Conservation (phyloP, 2,797 vertebrate species). For the Centropyge bicolor region DNA sequence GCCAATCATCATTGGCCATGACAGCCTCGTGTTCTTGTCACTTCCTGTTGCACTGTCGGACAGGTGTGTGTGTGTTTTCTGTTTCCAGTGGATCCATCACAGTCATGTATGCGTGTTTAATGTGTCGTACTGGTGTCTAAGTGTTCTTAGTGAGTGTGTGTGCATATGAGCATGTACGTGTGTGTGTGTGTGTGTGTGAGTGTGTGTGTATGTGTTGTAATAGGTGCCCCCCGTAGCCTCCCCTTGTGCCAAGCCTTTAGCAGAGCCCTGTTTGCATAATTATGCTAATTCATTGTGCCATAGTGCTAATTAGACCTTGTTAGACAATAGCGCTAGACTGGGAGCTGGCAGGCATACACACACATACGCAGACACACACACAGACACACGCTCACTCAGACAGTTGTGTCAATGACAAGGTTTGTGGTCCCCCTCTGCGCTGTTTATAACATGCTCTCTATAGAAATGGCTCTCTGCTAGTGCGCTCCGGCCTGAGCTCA, state of each 20-base stretch:
- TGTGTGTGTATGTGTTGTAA: conserved; percentile 67
- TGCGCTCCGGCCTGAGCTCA: conserved; percentile 70
- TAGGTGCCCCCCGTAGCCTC: conserved; percentile 79
- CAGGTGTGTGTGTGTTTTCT: conserved; percentile 49
- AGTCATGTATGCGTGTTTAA: conserved; percentile 41
- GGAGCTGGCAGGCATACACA: conserved; percentile 75
- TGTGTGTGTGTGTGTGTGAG: neutral
- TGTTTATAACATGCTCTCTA: conserved; percentile 78
- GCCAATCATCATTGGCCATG: neutral
- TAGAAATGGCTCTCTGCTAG: conserved; percentile 70
- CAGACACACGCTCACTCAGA: conserved; percentile 61
- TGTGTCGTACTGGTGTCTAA: conserved; percentile 46
- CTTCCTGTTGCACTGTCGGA: conserved; percentile 20
- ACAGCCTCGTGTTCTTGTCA: conserved; percentile 25
- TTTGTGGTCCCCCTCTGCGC: conserved; percentile 79
- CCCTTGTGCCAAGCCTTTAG: conserved; percentile 82
- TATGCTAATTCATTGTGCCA: conserved; percentile 87
- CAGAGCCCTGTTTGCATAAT: conserved; percentile 85
- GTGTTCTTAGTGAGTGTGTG: conserved; percentile 27
- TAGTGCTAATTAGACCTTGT: conserved; percentile 87
- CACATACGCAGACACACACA: conserved; percentile 42
- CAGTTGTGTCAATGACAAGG: conserved; percentile 84
- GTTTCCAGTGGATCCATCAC: conserved; percentile 35
- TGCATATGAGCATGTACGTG: neutral
- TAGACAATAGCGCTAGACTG: conserved; percentile 84